A percentile compares a stretch with the other conserved stretches of the same genome.
These are phyloP conservation scores for Gymnogyps californianus DNA, from an alignment of 2,113 vertebrate species.

Conservation along the genomic window DNA sequence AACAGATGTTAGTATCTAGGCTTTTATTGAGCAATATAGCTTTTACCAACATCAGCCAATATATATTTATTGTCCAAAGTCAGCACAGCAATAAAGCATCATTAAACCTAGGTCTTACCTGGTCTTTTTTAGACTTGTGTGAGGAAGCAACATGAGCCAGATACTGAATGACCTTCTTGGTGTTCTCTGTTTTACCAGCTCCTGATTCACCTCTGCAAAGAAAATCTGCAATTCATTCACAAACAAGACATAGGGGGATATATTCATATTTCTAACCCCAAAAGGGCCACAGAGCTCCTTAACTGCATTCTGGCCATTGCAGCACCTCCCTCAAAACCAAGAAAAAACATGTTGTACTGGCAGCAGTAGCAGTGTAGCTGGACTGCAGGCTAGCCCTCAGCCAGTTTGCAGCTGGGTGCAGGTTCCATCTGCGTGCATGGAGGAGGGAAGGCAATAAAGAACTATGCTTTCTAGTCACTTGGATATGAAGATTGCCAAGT, in stretches of 20 bases:
- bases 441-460: neutral
- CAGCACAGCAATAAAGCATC: neutral
- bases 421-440: accelerated
- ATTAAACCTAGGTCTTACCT: conserved; percentile 75
- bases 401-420: neutral
- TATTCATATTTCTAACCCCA: neutral
- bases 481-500: neutral
- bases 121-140: conserved; percentile 97
- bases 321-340: neutral
- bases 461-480: neutral
- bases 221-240: conserved; percentile 2
- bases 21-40: neutral
- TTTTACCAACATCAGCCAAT: neutral
- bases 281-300: neutral
- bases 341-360: neutral
- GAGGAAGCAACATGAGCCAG: conserved; percentile 96
- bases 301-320: neutral
- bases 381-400: neutral
- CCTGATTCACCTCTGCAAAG: conserved; percentile 92
- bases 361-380: neutral
- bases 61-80: neutral
- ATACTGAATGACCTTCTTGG: conserved; percentile 99
- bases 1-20: neutral
- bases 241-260: neutral
- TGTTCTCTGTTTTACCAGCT: conserved; percentile 98